phyloP scores from a whole-genome alignment of 2,888 invertebrate genomes.

The Drosophila yooni region DNA sequence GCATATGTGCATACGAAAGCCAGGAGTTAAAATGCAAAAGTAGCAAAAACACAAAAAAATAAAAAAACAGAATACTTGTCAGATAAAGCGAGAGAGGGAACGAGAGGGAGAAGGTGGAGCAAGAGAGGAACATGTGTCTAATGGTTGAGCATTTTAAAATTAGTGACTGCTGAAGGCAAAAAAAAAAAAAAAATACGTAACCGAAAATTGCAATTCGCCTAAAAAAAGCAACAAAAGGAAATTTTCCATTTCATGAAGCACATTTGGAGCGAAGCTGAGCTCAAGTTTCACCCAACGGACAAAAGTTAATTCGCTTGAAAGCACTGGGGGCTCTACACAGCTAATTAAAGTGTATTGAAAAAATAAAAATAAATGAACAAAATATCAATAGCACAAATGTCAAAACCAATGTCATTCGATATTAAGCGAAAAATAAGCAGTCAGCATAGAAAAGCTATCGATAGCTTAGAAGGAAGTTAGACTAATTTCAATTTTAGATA shows the following conservation, averaged over 20 bases:
- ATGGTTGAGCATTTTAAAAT: conserved; percentile 28
- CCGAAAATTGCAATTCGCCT: conserved; percentile 8
- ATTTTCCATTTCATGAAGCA: background rate
- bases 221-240: conserved; percentile 4
- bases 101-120: background rate
- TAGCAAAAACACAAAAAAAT: conserved; percentile 32
- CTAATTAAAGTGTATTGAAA: background rate
- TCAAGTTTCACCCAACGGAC: background rate
- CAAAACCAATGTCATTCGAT: background rate
- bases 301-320: conserved; percentile 1
- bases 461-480: background rate
- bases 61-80: background rate
- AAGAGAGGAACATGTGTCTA: conserved; percentile 16
- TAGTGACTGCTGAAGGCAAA: conserved; percentile 9
- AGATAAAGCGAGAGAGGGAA: conserved; percentile 16
- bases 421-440: background rate
- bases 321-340: background rate
- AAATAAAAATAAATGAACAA: background rate
- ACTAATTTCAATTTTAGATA: background rate
- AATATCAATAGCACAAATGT: background rate
- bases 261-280: background rate
- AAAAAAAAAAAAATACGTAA: background rate
- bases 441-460: background rate
- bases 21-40: conserved; percentile 70
- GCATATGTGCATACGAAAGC: conserved; percentile 71